phyloP scores from a whole-genome alignment of 2,888 invertebrate species.

The Pseudococcus viburni region DNA sequence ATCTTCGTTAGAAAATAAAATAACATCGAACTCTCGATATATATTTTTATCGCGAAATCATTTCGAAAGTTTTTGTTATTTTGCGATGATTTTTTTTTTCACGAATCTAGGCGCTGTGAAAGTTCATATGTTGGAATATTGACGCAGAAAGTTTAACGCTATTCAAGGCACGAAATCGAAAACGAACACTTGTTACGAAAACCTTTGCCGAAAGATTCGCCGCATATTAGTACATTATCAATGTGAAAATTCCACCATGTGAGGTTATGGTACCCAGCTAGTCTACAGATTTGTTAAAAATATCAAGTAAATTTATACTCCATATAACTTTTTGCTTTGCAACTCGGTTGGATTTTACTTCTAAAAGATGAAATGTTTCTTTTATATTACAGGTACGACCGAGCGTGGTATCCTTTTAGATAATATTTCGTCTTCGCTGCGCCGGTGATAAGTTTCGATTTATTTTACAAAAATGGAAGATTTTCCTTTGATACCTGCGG shows the following conservation, averaged over 20 bases:
- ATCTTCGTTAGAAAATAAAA: conserved; percentile 48
- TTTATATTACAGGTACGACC: conserved; percentile 5
- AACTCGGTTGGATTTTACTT: background rate
- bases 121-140: conserved; percentile 3
- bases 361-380: conserved; percentile 10
- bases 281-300: conserved; percentile 25
- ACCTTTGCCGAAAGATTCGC: conserved; percentile 36
- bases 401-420: background rate
- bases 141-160: conserved; percentile 32
- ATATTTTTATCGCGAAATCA: conserved; percentile 40
- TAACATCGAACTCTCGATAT: conserved; percentile 11
- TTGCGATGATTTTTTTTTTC: conserved; percentile 24
- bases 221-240: conserved; percentile 45
- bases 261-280: background rate
- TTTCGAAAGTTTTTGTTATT: conserved; percentile 45
- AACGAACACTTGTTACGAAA: conserved; percentile 47
- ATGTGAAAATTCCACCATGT: conserved; percentile 27
- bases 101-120: conserved; percentile 9
- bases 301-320: conserved; percentile 26
- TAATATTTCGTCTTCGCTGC: background rate
- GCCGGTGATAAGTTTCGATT: conserved; percentile 26
- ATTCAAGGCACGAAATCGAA: conserved; percentile 49
- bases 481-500: conserved; percentile 39
- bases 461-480: conserved; percentile 9
- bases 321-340: background rate